A percentile compares a stretch with the other conserved stretches of the same genome.
Evolutionary conservation across 2,113 vertebrate genomes (phyloP).

Genomic region (Speoplatyrhinus poulsoni): DNA sequence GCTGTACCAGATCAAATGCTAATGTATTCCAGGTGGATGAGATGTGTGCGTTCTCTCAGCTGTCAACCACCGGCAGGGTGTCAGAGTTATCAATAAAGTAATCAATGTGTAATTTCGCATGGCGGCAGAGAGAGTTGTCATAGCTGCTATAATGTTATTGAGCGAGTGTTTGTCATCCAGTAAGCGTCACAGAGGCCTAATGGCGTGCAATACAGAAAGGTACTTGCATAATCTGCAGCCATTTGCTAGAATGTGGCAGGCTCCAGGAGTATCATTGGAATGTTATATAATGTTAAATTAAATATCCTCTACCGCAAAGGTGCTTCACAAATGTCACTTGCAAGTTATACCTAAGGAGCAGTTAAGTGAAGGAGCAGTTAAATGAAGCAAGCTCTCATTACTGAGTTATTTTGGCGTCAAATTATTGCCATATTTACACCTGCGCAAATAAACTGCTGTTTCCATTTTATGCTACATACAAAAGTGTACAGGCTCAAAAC

Average conservation of each 20-base stretch:
- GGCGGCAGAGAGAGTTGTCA: slow-evolving; percentile 36
- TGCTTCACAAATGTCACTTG: slow-evolving; percentile 26
- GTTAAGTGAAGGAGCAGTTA: background rate
- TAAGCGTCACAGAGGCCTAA: slow-evolving; percentile 30
- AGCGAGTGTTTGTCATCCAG: slow-evolving; percentile 33
- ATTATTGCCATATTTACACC: background rate
- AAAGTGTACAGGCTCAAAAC: slow-evolving; percentile 16
- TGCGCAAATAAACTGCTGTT: slow-evolving; percentile 1
- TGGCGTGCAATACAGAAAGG: slow-evolving; percentile 19
- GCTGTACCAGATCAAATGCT: slow-evolving; percentile 15
- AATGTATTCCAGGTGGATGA: slow-evolving; percentile 21
- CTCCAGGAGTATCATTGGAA: slow-evolving; percentile 23
- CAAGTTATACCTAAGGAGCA: slow-evolving; percentile 16
- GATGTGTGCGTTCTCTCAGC: slow-evolving; percentile 30
- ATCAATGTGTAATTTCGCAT: slow-evolving; percentile 52
- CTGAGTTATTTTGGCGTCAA: slow-evolving; percentile 11
- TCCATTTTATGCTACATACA: slow-evolving; percentile 15
- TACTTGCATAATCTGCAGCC: slow-evolving; percentile 27
- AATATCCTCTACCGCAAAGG: slow-evolving; percentile 15
- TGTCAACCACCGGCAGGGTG: slow-evolving; percentile 21
- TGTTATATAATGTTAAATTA: slow-evolving; percentile 17
- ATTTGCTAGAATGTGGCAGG: slow-evolving; percentile 51
- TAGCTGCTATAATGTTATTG: slow-evolving; percentile 49
- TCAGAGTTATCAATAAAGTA: slow-evolving; percentile 64
- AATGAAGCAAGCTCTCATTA: background rate